A percentile compares a stretch with the other conserved stretches of the same genome.
Conservation (phyloP, 2,113 vertebrate species). For the Nothoprocta perdicaria region DNA sequence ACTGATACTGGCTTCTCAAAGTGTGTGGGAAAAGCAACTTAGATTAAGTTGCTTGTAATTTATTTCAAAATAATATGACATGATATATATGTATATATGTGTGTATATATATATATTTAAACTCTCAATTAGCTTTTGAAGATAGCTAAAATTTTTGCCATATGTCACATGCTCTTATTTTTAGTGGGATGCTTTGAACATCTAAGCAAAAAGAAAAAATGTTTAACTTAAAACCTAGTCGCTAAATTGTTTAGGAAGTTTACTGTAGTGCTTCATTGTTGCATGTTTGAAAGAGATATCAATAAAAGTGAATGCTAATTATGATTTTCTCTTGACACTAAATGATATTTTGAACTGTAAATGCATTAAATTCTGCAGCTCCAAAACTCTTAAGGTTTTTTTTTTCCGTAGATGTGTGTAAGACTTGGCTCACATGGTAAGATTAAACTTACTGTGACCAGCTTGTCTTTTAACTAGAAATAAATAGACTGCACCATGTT, state of each 20-base stretch:
- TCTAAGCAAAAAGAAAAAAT: background rate
- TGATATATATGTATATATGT: background rate
- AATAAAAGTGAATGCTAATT: background rate
- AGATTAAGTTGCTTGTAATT: background rate
- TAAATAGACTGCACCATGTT: background rate
- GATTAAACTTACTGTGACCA: background rate
- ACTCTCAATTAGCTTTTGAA: background rate
- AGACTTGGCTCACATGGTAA: background rate
- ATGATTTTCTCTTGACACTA: background rate
- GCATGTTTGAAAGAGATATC: background rate
- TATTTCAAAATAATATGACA: background rate
- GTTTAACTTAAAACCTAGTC: background rate
- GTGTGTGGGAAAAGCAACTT: background rate
- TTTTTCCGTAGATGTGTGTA: background rate
- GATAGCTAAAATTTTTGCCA: background rate
- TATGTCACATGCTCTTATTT: background rate
- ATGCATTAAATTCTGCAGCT: background rate
- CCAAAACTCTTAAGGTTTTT: background rate
- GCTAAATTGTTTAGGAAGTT: background rate
- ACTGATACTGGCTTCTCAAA: background rate
- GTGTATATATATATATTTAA: background rate
- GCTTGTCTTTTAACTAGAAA: background rate
- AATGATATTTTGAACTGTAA: background rate
- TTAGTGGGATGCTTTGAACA: background rate
- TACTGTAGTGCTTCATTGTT: background rate